These are phyloP conservation scores for Aphaenogaster ashmeadi DNA, from an alignment of 1,140 invertebrate species.

Conservation along the genomic window DNA sequence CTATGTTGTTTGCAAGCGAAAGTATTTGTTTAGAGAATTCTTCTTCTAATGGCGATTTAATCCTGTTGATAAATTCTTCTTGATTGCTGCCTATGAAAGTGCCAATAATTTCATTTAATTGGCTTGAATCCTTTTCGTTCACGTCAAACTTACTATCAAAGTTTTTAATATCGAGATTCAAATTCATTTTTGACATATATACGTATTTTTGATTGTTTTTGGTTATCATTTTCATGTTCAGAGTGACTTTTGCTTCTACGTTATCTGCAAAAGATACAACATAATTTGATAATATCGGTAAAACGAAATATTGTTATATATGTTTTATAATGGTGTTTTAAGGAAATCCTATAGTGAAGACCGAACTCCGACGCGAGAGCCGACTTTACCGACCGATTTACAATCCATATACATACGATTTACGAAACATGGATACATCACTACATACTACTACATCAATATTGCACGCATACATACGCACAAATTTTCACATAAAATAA, in stretches of 20 bases:
- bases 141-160: slow-evolving; percentile 69
- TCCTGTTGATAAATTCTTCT: slow-evolving; percentile 76
- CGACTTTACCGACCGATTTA: too few relatives aligned
- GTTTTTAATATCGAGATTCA: slow-evolving; percentile 73
- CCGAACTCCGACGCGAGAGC: too few relatives aligned
- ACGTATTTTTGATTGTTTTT: slow-evolving; percentile 72
- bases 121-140: slow-evolving; percentile 58
- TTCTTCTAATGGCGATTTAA: slow-evolving; percentile 79
- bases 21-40: slow-evolving; percentile 76
- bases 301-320: background rate
- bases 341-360: too few relatives aligned
- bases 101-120: slow-evolving; percentile 53
- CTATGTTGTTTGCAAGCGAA: slow-evolving; percentile 75
- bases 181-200: slow-evolving; percentile 77
- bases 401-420: too few relatives aligned
- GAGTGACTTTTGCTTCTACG: slow-evolving; percentile 2
- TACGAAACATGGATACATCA: too few relatives aligned
- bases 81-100: slow-evolving; percentile 66
- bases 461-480: too few relatives aligned
- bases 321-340: too few relatives aligned
- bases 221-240: slow-evolving; percentile 20
- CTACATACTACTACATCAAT: too few relatives aligned
- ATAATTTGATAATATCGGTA: background rate
- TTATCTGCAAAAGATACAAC: slow-evolving; percentile 69
- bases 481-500: too few relatives aligned